phyloP scores from a whole-genome alignment of 2,888 invertebrate species.

The Apeira syringaria region DNA sequence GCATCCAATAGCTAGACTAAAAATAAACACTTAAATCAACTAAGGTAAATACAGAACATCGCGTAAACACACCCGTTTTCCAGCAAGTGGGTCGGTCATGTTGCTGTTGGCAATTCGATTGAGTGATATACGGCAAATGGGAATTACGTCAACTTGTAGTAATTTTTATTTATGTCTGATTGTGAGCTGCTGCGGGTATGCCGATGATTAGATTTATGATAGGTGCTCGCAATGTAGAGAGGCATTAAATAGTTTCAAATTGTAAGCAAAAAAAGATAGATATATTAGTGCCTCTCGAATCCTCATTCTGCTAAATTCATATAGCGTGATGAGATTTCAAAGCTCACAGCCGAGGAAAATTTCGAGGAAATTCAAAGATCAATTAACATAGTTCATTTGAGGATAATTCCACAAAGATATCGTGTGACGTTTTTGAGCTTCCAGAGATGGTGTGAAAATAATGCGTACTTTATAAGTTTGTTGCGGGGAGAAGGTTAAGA shows the following conservation, averaged over 20 bases:
- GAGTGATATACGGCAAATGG: not conserved
- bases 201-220: not conserved
- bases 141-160: not conserved
- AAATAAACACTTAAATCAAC: constrained; percentile 3
- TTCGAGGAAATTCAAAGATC: too few species aligned
- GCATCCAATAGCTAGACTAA: not conserved
- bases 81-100: constrained; percentile 2
- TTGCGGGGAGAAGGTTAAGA: too few species aligned
- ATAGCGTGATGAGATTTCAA: too few species aligned
- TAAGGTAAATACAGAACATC: not conserved
- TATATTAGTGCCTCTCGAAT: too few species aligned
- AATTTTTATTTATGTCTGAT: not conserved
- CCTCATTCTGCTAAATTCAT: too few species aligned
- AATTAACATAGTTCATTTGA: too few species aligned
- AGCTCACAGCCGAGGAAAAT: too few species aligned
- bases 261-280: too few species aligned
- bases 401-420: too few species aligned
- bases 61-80: not conserved
- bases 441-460: too few species aligned
- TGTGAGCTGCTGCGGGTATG: not conserved
- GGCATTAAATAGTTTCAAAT: not conserved
- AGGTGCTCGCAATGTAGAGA: not conserved
- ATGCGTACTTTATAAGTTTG: too few species aligned
- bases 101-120: constrained; percentile 1
- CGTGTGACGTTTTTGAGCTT: too few species aligned